Evolutionary conservation across 2,888 invertebrate species (phyloP), one percentile per base, ranked within the genome.

Genomic region (Eurois occulta): DNA sequence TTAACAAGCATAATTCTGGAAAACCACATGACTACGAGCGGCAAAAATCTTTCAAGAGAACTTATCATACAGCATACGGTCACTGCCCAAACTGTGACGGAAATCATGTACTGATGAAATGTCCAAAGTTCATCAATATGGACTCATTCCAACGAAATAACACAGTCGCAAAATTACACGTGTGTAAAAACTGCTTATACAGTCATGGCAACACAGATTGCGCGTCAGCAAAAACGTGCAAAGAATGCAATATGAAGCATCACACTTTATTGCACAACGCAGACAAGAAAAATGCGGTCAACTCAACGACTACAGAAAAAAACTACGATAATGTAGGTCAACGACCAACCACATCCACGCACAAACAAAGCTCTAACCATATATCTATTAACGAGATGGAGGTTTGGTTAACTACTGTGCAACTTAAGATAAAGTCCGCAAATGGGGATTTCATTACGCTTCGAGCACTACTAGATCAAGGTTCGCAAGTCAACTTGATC

Each of bases 401-500:
- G 2, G 62, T 72, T 35, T n/a, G 48, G 1, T 8, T 60, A 35
- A 62, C 46, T 13, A 75, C 70, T 11, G 75, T 65, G 7, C 28
- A 68, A 21, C 11, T 75, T 7, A 75, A 60, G 35, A 24, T 68
- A 24, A 43, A 43, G 32, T 32, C 67, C 0, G 60, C 46, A n/a
- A 46, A 60, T 7, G 68, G 38, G 16, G 43, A 46, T 11, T 60
- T 21, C 21, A 35, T 58, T 6, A 18, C 13, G 38, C 21, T 69
- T 11, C 48, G 48, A 6, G 75, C 38, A 21, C 38, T 62, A 8
- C 21, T 75, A 13, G 68, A 71, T 28, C 71, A 71, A 32, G 71
- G 65, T 4, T 77, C 72, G 21, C 77, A 67, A 58, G 48, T 65
- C 11, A 72, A 58, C 32, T 18, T 77, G 4, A 71, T 72, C 7